These are phyloP conservation scores for Scrobipalpa atriplicella DNA, from an alignment of 2,888 invertebrate species.

Conservation along the genomic window DNA sequence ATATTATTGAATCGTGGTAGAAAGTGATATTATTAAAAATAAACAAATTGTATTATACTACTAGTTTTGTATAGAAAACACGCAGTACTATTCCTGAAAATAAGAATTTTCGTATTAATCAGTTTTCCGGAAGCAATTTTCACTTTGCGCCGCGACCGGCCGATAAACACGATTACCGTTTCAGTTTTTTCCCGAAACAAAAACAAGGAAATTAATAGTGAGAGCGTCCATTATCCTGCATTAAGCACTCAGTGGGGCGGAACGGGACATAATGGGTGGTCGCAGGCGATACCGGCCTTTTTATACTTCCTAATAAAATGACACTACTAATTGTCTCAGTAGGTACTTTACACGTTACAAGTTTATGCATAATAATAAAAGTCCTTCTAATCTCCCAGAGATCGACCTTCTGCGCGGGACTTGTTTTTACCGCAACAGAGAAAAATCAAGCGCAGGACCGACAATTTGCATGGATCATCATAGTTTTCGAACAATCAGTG, in stretches of 20 bases:
- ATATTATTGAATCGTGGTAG: too few species aligned
- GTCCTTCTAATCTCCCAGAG: too few species aligned
- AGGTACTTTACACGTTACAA: conserved; percentile 44
- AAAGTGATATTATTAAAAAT: too few species aligned
- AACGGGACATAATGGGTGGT: conserved; percentile 66
- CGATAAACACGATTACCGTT: conserved; percentile 48
- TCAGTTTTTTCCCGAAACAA: conserved; percentile 59
- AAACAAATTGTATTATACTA: too few species aligned
- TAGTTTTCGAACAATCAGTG: too few species aligned
- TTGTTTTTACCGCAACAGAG: too few species aligned
- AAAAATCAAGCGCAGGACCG: too few species aligned
- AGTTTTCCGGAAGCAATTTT: conserved; percentile 16
- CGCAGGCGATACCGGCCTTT: conserved; percentile 45
- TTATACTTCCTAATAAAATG: conserved; percentile 19
- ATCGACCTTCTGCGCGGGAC: too few species aligned
- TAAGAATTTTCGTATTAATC: neutral
- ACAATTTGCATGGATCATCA: too few species aligned
- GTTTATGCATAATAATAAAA: too few species aligned
- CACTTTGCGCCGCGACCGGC: conserved; percentile 22
- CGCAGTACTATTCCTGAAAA: too few species aligned
- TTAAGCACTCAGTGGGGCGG: conserved; percentile 72
- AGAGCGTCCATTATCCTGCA: conserved; percentile 74
- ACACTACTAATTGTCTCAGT: conserved; percentile 36
- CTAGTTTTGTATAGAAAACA: too few species aligned
- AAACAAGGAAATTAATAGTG: conserved; percentile 72